Evolutionary conservation across 2,888 invertebrate species (phyloP).

Genomic region (Erebia palarica): DNA sequence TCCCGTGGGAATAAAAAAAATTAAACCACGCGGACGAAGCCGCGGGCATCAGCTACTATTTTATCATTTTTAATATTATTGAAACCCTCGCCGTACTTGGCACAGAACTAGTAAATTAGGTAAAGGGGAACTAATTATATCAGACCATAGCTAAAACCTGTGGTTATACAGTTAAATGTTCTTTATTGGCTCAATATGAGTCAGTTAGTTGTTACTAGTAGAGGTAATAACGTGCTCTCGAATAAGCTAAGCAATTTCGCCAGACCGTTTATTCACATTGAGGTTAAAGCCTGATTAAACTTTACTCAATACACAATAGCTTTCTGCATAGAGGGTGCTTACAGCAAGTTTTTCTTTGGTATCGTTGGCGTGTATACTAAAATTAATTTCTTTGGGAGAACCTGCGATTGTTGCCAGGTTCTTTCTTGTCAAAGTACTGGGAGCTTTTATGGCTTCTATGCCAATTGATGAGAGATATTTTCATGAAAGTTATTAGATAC

Average conservation of each 20-base stretch:
- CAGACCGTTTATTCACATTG: slow-evolving; percentile 15
- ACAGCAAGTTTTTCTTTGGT: slow-evolving; percentile 3
- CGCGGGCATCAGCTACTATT: no score
- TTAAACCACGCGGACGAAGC: no score
- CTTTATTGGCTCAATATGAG: slow-evolving; percentile 31
- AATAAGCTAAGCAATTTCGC: slow-evolving; percentile 12
- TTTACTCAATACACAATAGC: slow-evolving; percentile 18
- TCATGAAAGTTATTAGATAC: no score
- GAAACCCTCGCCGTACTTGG: no score
- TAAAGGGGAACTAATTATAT: no score
- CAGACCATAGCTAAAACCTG: background rate
- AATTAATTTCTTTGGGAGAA: background rate
- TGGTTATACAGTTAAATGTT: slow-evolving; percentile 10
- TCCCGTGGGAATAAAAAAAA: no score
- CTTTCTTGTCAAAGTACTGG: no score
- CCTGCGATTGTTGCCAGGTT: no score
- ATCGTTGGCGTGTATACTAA: background rate
- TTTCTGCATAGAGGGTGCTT: slow-evolving; percentile 6
- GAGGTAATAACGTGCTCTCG: slow-evolving; percentile 13
- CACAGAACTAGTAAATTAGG: no score
- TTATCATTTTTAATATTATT: no score
- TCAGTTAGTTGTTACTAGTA: background rate
- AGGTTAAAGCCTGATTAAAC: slow-evolving; percentile 17
- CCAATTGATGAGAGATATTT: no score
- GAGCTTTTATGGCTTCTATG: no score